A percentile compares a stretch with the other conserved stretches of the same genome.
phyloP scores from a whole-genome alignment of 2,888 invertebrate species.

The Rhingia rostrata region DNA sequence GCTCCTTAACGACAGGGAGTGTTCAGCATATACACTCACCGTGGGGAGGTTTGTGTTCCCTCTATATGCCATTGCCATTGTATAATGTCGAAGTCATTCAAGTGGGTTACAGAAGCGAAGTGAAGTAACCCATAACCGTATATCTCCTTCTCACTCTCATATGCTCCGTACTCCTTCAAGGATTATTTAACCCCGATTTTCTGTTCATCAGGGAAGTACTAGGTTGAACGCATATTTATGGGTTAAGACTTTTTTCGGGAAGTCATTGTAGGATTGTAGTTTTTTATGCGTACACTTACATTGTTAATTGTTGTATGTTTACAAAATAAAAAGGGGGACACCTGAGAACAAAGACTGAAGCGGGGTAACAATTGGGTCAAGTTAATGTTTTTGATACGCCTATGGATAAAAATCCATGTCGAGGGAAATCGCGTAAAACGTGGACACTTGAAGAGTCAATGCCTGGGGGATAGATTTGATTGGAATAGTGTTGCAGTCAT shows the following conservation, averaged over 20 bases:
- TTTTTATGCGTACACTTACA: background rate
- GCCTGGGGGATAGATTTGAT: too few species aligned
- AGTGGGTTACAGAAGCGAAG: slow-evolving; percentile 39
- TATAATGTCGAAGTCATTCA: slow-evolving; percentile 4
- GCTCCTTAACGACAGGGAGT: slow-evolving; percentile 19
- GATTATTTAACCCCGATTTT: slow-evolving; percentile 55
- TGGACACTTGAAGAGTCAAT: background rate
- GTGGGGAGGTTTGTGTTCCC: background rate
- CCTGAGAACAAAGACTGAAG: background rate
- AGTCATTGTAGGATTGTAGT: slow-evolving; percentile 18
- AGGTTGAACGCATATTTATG: slow-evolving; percentile 56
- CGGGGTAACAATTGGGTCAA: slow-evolving; percentile 2
- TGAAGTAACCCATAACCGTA: slow-evolving; percentile 44
- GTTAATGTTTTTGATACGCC: slow-evolving; percentile 1
- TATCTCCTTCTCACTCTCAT: slow-evolving; percentile 4
- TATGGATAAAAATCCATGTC: background rate
- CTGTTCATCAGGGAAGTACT: slow-evolving; percentile 28
- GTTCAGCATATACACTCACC: slow-evolving; percentile 13
- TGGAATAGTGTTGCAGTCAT: background rate
- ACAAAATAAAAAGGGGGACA: background rate
- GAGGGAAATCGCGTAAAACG: background rate
- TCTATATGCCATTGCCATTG: background rate
- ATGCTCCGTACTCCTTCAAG: slow-evolving; percentile 1
- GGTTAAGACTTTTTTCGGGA: slow-evolving; percentile 53
- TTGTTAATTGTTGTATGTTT: slow-evolving; percentile 13